phyloP scores from a whole-genome alignment of 2,888 invertebrate species.

The Gonocerus acuteangulatus region DNA sequence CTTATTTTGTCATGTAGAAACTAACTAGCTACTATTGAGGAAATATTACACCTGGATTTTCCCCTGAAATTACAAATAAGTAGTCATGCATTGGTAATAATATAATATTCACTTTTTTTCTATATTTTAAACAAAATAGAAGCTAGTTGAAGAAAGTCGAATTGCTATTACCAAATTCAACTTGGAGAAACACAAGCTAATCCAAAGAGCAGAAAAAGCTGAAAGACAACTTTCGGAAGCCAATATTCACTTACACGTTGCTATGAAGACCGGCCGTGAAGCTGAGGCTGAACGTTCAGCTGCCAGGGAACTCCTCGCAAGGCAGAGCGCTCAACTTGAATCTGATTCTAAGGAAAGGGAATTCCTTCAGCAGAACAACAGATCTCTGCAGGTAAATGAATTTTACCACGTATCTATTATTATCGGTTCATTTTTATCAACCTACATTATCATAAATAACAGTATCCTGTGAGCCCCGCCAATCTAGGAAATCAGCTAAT shows the following conservation, averaged over 20 bases:
- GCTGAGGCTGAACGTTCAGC: conserved; percentile 16
- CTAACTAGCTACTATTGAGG: no score
- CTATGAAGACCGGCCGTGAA: conserved; percentile 10
- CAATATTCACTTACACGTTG: conserved; percentile 16
- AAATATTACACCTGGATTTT: no score
- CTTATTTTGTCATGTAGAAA: no score
- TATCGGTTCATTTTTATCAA: no score
- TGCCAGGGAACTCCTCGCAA: conserved; percentile 9
- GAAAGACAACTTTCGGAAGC: conserved; percentile 13
- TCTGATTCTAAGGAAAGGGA: conserved; percentile 11
- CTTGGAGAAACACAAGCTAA: background rate
- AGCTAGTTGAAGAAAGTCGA: conserved; percentile 2
- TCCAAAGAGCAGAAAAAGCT: conserved; percentile 6
- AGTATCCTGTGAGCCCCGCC: no score
- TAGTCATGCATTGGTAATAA: no score
- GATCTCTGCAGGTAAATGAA: conserved; percentile 1
- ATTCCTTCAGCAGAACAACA: conserved; percentile 11
- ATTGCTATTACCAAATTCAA: conserved; percentile 4
- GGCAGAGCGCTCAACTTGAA: conserved; percentile 16
- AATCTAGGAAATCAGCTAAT: no score
- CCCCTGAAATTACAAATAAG: no score
- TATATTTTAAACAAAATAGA: no score
- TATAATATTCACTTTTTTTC: no score
- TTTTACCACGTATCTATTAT: background rate
- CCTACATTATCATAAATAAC: no score